These are phyloP conservation scores for Scelioninae gen. 1 DNA, from an alignment of 2,888 invertebrate genomes.

Conservation along the genomic window DNA sequence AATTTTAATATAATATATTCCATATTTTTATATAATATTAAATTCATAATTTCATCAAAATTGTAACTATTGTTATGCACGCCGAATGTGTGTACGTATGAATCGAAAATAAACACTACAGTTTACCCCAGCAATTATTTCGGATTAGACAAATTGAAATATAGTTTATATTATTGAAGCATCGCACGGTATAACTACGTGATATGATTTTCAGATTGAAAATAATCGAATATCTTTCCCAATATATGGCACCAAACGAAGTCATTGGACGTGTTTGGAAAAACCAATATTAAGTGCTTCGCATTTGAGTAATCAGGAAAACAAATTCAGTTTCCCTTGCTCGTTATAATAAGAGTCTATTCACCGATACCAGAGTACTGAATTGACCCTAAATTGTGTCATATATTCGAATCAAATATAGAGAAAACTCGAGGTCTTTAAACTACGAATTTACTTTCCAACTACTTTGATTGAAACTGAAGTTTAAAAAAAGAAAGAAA, in stretches of 20 bases:
- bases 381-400: slow-evolving; percentile 36
- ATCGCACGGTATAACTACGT: slow-evolving; percentile 26
- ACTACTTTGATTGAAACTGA: slow-evolving; percentile 14
- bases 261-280: slow-evolving; percentile 51
- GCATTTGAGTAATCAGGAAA: slow-evolving; percentile 41
- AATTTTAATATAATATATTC: no score
- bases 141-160: slow-evolving; percentile 37
- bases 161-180: slow-evolving; percentile 36
- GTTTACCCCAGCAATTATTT: no score
- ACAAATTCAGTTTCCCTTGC: slow-evolving; percentile 36
- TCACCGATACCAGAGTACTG: slow-evolving; percentile 15
- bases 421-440: slow-evolving; percentile 9
- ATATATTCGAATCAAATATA: slow-evolving; percentile 21
- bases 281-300: slow-evolving; percentile 43
- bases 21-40: no score
- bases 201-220: slow-evolving; percentile 35
- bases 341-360: slow-evolving; percentile 30
- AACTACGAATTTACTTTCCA: slow-evolving; percentile 13
- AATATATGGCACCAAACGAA: slow-evolving; percentile 38
- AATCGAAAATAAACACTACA: no score
- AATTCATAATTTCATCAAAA: no score
- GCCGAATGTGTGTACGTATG: no score
- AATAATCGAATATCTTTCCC: slow-evolving; percentile 47
- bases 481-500: not conserved
- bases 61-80: no score